Percentiles rank a stretch among this genome's conserved stretches.
Evolutionary conservation across 2,113 vertebrate genomes (phyloP).

Genomic region (Nipponia nippon): DNA sequence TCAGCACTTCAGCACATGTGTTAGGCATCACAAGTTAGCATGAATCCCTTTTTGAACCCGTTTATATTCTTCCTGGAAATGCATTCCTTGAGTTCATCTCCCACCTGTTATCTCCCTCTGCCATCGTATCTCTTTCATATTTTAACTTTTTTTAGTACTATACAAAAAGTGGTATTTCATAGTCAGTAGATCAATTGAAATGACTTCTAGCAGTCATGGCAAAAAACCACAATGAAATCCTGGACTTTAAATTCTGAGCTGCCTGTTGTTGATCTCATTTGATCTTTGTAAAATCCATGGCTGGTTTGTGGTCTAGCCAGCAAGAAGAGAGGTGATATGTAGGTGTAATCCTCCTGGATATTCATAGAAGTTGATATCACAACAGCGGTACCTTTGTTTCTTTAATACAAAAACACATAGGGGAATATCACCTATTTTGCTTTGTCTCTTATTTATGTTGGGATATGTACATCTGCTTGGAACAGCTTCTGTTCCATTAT

Average conservation of each 20-base stretch:
- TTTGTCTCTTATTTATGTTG: background rate
- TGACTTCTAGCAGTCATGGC: background rate
- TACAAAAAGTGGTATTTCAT: background rate
- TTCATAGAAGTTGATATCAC: background rate
- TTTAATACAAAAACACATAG: background rate
- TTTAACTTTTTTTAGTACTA: background rate
- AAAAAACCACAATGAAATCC: background rate
- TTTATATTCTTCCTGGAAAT: background rate
- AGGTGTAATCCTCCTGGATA: background rate
- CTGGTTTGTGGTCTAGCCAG: background rate
- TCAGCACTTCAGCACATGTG: background rate
- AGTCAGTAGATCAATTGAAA: background rate
- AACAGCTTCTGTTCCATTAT: background rate
- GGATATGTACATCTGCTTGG: background rate
- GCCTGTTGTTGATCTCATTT: background rate
- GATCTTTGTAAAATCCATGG: background rate
- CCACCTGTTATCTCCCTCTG: background rate
- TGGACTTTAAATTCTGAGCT: background rate
- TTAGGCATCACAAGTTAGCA: background rate
- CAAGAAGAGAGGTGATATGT: background rate
- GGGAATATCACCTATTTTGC: background rate
- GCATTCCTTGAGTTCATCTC: background rate
- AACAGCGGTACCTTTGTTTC: background rate
- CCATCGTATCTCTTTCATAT: background rate
- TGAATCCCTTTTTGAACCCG: background rate